Evolutionary conservation across 2,888 invertebrate genomes (phyloP).

Genomic region (Dasypogon diadema): DNA sequence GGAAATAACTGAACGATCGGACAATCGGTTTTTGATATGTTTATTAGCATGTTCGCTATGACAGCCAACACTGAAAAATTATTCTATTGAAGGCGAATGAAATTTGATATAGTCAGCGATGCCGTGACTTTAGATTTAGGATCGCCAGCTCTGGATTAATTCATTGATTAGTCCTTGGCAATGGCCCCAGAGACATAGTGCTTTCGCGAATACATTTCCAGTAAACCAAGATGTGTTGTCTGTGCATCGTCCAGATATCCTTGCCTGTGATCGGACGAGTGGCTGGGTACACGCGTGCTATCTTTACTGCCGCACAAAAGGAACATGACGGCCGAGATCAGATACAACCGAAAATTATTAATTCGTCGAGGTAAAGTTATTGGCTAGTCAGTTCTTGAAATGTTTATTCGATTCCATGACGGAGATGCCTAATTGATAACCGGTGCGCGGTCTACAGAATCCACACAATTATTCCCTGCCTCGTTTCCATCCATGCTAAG

Average conservation of each 20-base stretch:
- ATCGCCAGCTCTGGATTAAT: constrained; percentile 16
- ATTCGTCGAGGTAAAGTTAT: constrained; percentile 67
- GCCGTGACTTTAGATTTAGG: constrained; percentile 5
- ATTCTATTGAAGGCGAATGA: constrained; percentile 26
- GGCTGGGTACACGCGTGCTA: neutral
- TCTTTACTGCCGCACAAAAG: neutral
- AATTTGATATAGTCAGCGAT: constrained; percentile 23
- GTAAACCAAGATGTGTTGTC: constrained; percentile 15
- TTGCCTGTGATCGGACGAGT: neutral
- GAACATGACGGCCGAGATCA: constrained; percentile 27
- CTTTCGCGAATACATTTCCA: constrained; percentile 1
- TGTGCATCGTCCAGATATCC: neutral
- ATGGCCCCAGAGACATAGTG: constrained; percentile 27
- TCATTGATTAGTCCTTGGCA: constrained; percentile 48
- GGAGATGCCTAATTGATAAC: constrained; percentile 67
- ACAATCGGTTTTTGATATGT: constrained; percentile 39
- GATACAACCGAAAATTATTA: constrained; percentile 58
- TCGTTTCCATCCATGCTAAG: neutral
- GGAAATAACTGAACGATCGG: constrained; percentile 22
- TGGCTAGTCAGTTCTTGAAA: constrained; percentile 65
- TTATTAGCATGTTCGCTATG: constrained; percentile 11
- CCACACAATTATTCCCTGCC: constrained; percentile 28
- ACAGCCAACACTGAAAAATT: constrained; percentile 3
- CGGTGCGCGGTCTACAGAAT: constrained; percentile 32
- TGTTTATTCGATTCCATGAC: constrained; percentile 67